Evolutionary conservation across 2,797 vertebrate species (phyloP).

Genomic region (Myotis planiceps): DNA sequence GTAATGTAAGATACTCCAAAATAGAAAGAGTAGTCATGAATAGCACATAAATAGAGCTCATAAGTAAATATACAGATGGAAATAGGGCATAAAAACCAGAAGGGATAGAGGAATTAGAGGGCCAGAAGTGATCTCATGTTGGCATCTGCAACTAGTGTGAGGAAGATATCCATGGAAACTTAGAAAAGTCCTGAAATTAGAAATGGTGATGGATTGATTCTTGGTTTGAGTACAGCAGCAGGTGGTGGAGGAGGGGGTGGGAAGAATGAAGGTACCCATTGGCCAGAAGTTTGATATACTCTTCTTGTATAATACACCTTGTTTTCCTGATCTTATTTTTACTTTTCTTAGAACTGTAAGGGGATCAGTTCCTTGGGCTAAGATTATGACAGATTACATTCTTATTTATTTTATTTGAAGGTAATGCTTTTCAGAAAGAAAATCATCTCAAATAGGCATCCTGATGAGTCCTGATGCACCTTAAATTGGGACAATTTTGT

Average conservation of each 20-base stretch:
- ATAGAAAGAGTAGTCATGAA: background rate
- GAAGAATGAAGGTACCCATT: background rate
- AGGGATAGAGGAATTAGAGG: background rate
- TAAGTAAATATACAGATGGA: background rate
- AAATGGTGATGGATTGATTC: background rate
- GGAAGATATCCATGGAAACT: background rate
- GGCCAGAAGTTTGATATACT: background rate
- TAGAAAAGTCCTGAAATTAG: background rate
- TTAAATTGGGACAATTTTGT: slow-evolving; percentile 64
- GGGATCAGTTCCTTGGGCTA: background rate
- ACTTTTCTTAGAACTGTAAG: background rate
- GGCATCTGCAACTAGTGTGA: background rate
- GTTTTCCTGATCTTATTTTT: background rate
- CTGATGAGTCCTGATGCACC: background rate
- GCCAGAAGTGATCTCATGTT: background rate
- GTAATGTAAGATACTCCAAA: background rate
- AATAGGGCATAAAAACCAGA: background rate
- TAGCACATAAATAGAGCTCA: background rate
- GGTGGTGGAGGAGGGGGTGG: background rate
- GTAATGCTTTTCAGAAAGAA: slow-evolving; percentile 57
- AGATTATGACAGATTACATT: background rate
- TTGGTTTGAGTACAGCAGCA: background rate
- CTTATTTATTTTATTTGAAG: background rate
- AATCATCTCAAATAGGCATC: slow-evolving; percentile 38
- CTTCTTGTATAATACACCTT: background rate